These are phyloP conservation scores for Lepidurus packardi DNA, from an alignment of 1,140 invertebrate species.

Conservation along the genomic window DNA sequence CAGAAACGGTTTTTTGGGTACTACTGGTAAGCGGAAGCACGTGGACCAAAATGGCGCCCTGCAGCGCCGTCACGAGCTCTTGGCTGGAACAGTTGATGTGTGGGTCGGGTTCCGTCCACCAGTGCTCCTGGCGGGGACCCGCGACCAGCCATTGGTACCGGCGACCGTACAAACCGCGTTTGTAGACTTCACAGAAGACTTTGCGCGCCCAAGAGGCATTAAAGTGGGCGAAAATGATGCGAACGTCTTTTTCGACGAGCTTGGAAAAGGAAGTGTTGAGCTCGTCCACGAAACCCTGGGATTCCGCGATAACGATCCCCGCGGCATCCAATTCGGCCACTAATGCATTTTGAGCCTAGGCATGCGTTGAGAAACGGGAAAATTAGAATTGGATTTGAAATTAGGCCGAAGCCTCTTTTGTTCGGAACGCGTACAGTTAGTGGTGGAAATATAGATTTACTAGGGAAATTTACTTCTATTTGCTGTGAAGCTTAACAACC, in stretches of 20 bases:
- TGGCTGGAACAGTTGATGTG: constrained; percentile 43
- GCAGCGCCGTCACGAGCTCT: constrained; percentile 72
- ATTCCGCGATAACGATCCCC: constrained; percentile 71
- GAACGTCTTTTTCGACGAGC: constrained; percentile 84
- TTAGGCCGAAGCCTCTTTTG: too few species aligned
- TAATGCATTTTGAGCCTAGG: constrained; percentile 82
- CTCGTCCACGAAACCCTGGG: constrained; percentile 90
- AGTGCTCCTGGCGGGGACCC: constrained; percentile 68
- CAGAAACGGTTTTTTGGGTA: constrained; percentile 75
- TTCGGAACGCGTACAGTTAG: too few species aligned
- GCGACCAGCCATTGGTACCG: constrained; percentile 96
- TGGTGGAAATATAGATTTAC: too few species aligned
- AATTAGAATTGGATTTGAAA: too few species aligned
- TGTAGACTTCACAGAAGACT: constrained; percentile 85
- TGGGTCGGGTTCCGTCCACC: constrained; percentile 55
- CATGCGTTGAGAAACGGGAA: neutral
- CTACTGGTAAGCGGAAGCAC: constrained; percentile 66
- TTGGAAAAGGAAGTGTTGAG: constrained; percentile 73
- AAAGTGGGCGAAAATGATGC: constrained; percentile 95
- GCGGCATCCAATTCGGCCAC: constrained; percentile 78
- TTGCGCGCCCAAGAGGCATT: constrained; percentile 87
- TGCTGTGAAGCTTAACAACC: too few species aligned
- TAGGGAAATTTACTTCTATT: too few species aligned
- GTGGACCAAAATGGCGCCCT: constrained; percentile 86
- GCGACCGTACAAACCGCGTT: constrained; percentile 66